Percentiles rank a stretch among this genome's conserved stretches.
Conservation (phyloP, 23 tunicate species). For the Oikopleura dioica region DNA sequence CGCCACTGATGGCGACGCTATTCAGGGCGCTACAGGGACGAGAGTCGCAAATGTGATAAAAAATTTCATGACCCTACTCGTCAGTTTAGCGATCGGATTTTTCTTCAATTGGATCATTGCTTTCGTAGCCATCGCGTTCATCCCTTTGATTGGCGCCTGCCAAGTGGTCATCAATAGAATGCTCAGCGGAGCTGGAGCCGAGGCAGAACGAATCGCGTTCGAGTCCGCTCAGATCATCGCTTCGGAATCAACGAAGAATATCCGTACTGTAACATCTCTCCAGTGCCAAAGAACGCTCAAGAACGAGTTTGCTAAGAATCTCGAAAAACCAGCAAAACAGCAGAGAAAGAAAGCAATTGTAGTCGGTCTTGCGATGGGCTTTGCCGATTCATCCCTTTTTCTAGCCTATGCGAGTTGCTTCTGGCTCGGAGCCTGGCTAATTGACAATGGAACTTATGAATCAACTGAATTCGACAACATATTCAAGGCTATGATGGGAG, state of each 20-base stretch:
- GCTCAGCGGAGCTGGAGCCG: neutral
- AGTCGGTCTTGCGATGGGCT: neutral
- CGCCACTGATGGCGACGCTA: conserved; percentile 13
- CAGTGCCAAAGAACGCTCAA: neutral
- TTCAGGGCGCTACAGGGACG: conserved; percentile 15
- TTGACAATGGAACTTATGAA: neutral
- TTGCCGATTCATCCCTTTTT: neutral
- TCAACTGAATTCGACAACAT: neutral
- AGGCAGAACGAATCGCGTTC: neutral
- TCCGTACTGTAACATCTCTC: neutral
- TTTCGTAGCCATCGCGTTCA: neutral
- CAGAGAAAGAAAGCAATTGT: neutral
- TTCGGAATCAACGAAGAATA: neutral
- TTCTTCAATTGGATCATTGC: neutral
- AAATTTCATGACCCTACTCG: neutral
- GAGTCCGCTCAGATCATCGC: neutral
- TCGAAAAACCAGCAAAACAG: neutral
- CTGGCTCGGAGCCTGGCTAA: neutral
- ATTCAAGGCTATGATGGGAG: neutral
- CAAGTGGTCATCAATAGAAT: neutral
- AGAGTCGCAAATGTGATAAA: conserved; percentile 10
- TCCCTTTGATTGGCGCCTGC: neutral
- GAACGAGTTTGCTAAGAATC: neutral
- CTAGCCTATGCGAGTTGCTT: neutral
- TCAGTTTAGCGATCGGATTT: neutral